These are phyloP conservation scores for Chlorops oryzae DNA, from an alignment of 1,140 invertebrate genomes.

Conservation along the genomic window DNA sequence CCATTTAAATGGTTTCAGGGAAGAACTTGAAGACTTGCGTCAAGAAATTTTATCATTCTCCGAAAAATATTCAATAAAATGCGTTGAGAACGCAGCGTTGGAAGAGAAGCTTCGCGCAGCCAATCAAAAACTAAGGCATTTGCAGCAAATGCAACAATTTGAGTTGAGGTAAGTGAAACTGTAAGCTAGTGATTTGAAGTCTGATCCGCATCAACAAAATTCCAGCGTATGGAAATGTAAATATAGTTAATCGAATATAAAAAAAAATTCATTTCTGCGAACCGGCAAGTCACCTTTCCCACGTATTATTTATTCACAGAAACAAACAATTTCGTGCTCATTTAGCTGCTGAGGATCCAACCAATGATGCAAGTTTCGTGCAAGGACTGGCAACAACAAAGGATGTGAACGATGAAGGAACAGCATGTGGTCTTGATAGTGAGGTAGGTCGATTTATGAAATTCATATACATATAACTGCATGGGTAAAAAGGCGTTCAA, in stretches of 20 bases:
- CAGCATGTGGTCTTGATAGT: conserved; percentile 34
- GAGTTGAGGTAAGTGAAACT: conserved; percentile 60
- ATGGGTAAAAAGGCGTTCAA: background rate
- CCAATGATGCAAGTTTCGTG: conserved; percentile 50
- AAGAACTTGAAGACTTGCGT: conserved; percentile 77
- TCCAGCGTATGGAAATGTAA: too few species aligned
- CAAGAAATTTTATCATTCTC: conserved; percentile 80
- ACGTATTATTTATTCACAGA: conserved; percentile 51
- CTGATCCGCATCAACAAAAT: too few species aligned
- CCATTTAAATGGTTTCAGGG: conserved; percentile 50
- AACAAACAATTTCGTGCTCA: conserved; percentile 71
- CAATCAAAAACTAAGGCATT: conserved; percentile 70
- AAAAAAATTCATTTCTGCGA: too few species aligned
- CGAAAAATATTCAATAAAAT: conserved; percentile 86
- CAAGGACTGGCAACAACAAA: conserved; percentile 32
- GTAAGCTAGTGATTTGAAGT: background rate
- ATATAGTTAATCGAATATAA: too few species aligned
- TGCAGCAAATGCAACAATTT: conserved; percentile 65
- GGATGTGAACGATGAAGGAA: conserved; percentile 15
- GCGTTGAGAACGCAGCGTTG: conserved; percentile 78
- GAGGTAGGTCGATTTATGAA: conserved; percentile 39
- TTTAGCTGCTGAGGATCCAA: conserved; percentile 58
- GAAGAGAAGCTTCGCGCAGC: conserved; percentile 74
- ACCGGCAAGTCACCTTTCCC: too few species aligned
- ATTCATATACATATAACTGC: background rate